A percentile compares a stretch with the other conserved stretches of the same genome.
Evolutionary conservation across 2,113 vertebrate genomes (phyloP).

Genomic region (Erpornis zantholeuca): DNA sequence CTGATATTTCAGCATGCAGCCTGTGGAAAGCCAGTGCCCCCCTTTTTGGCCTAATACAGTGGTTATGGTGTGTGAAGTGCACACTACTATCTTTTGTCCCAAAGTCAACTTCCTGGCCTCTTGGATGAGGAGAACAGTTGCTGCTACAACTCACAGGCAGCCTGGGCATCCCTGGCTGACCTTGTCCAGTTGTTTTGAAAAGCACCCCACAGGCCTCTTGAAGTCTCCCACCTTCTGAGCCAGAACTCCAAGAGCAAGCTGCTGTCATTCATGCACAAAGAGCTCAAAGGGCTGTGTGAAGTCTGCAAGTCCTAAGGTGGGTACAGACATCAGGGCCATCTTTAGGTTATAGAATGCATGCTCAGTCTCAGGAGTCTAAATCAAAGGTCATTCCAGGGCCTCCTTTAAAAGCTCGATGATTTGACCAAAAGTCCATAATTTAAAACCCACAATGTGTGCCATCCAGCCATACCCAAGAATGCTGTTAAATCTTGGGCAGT

Average conservation of each 20-base stretch:
- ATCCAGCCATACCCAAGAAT: not conserved
- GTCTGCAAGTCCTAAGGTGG: not conserved
- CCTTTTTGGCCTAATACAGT: no score
- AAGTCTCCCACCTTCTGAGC: not conserved
- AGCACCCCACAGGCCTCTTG: not conserved
- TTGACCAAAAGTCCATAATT: not conserved
- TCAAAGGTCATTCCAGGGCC: not conserved
- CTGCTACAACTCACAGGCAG: not conserved
- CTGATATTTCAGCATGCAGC: not conserved
- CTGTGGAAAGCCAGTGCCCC: not conserved
- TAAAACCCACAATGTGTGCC: not conserved
- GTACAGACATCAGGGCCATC: not conserved
- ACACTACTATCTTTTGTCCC: not conserved
- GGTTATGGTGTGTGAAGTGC: not conserved
- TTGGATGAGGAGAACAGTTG: not conserved
- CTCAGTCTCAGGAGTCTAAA: not conserved
- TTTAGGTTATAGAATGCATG: not conserved
- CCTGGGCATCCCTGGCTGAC: not conserved
- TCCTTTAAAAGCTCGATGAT: not conserved
- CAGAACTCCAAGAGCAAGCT: fast-evolving
- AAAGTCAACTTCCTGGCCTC: not conserved
- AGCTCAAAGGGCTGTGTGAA: not conserved
- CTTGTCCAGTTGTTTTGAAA: not conserved
- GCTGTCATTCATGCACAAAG: not conserved
- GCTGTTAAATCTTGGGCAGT: not conserved